These are phyloP conservation scores for Eurytoma adleriae DNA, from an alignment of 2,888 invertebrate species.

Conservation along the genomic window DNA sequence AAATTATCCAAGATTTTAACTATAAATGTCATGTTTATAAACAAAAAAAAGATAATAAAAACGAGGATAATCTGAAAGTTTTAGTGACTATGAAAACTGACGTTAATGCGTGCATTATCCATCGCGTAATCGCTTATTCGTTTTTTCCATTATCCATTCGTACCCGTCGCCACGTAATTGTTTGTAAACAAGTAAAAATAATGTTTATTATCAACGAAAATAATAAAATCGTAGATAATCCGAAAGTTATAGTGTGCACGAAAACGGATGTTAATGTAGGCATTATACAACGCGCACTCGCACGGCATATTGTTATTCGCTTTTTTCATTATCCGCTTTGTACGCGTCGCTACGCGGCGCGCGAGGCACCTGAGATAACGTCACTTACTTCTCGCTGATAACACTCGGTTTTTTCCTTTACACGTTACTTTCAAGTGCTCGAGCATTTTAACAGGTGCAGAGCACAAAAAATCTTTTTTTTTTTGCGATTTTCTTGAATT, in stretches of 20 bases:
- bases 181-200: no score
- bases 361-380: constrained; percentile 37
- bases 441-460: no score
- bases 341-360: background rate
- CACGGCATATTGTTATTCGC: constrained; percentile 20
- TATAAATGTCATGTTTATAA: no score
- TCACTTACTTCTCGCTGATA: constrained; percentile 4
- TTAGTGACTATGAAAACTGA: no score
- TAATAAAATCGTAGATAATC: no score
- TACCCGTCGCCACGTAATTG: background rate
- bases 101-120: no score
- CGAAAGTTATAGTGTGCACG: no score
- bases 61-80: no score
- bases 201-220: no score
- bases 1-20: no score
- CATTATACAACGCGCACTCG: constrained; percentile 1
- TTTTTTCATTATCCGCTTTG: constrained; percentile 13
- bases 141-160: constrained; percentile 22
- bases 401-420: constrained; percentile 24
- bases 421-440: background rate
- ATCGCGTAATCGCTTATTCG: background rate
- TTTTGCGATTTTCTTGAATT: background rate
- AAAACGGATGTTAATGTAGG: background rate
- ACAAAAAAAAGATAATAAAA: no score
- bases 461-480: background rate